Conservation (phyloP, 2,113 vertebrate species). For the Ploceus nigricollis region DNA sequence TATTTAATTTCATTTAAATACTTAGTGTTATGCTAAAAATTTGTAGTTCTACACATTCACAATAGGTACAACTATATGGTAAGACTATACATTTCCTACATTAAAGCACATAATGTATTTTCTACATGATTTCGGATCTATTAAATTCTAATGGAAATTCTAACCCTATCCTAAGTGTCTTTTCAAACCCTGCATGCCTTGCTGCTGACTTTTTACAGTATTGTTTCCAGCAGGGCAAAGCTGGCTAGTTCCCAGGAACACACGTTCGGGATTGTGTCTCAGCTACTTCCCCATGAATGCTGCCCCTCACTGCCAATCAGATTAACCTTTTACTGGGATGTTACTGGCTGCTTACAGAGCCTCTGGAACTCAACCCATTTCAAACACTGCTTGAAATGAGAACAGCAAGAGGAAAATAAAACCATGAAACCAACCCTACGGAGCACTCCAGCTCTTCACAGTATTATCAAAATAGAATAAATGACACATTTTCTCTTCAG, state of each 20-base stretch:
- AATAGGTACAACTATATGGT: background rate
- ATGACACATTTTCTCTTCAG: background rate
- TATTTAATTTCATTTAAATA: background rate
- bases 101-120: background rate
- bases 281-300: background rate
- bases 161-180: background rate
- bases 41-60: background rate
- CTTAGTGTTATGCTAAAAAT: background rate
- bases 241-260: background rate
- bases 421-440: background rate
- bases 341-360: background rate
- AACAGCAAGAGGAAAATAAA: background rate
- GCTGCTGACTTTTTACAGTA: background rate
- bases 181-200: background rate
- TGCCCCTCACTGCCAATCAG: background rate
- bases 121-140: background rate
- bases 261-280: background rate
- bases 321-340: conserved; percentile 1
- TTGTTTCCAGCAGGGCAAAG: conserved; percentile 21
- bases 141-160: background rate
- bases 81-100: background rate
- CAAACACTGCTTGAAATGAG: background rate
- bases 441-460: background rate
- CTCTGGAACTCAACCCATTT: background rate
- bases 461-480: background rate